Evolutionary conservation across 2,888 invertebrate species (phyloP).

Genomic region (Galeruca laticollis): DNA sequence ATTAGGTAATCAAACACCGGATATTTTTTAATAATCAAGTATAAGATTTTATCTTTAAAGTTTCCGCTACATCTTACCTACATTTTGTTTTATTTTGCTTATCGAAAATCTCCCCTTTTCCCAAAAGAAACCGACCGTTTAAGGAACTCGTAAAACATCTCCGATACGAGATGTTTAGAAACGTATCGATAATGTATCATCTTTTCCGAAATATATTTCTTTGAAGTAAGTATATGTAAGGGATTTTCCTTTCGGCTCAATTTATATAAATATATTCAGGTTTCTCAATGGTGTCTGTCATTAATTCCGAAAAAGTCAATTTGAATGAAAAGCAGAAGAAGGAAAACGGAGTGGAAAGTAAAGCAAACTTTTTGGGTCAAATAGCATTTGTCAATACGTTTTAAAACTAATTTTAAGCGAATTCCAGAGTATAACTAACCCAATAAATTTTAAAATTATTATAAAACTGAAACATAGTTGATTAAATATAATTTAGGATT

Average conservation of each 20-base stretch:
- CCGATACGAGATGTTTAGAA: background rate
- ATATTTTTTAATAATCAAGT: too few relatives aligned
- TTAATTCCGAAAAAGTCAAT: slow-evolving; percentile 19
- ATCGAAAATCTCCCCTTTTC: background rate
- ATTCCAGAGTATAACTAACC: too few relatives aligned
- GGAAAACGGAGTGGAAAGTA: slow-evolving; percentile 8
- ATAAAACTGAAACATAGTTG: too few relatives aligned
- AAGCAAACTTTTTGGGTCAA: slow-evolving; percentile 6
- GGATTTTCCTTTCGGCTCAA: slow-evolving; percentile 7
- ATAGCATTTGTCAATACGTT: too few relatives aligned
- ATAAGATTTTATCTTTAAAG: too few relatives aligned
- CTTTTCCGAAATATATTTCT: slow-evolving; percentile 4
- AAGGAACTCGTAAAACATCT: slow-evolving; percentile 2
- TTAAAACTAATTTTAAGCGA: too few relatives aligned
- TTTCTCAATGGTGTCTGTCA: slow-evolving; percentile 18
- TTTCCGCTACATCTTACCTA: too few relatives aligned
- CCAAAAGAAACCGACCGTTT: background rate
- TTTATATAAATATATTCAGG: slow-evolving; percentile 25
- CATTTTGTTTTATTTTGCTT: background rate
- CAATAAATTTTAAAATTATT: too few relatives aligned
- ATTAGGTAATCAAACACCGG: too few relatives aligned
- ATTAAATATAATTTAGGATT: too few relatives aligned
- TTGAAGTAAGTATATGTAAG: slow-evolving; percentile 10
- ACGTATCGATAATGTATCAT: slow-evolving; percentile 14
- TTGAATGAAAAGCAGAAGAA: background rate